Percentiles rank a stretch among this genome's conserved stretches.
Evolutionary conservation across 2,113 vertebrate genomes (phyloP).

Genomic region (Blennius ocellaris): DNA sequence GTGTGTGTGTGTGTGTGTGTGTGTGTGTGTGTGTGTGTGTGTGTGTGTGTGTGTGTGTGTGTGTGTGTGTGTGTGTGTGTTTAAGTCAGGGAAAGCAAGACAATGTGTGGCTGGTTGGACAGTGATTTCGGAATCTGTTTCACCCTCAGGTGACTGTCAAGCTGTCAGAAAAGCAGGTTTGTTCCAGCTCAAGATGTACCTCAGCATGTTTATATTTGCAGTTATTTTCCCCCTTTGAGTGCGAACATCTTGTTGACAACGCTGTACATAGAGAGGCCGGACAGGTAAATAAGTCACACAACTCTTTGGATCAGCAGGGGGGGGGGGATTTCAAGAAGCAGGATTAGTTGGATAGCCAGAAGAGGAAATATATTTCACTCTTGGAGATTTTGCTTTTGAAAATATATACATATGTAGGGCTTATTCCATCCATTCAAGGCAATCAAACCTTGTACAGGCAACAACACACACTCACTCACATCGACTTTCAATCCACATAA

Average conservation of each 20-base stretch:
- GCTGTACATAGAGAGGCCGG: constrained; percentile 68
- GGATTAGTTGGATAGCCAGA: not conserved
- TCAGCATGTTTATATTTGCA: constrained; percentile 86
- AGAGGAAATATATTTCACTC: too few relatives aligned
- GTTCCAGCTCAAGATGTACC: constrained; percentile 79
- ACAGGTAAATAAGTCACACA: constrained; percentile 81
- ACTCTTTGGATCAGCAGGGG: constrained; percentile 28
- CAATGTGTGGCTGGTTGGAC: constrained; percentile 72
- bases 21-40: constrained; percentile 38
- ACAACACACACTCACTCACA: too few relatives aligned
- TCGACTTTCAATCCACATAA: too few relatives aligned
- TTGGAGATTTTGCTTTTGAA: too few relatives aligned
- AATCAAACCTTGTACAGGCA: too few relatives aligned
- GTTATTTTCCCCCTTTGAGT: constrained; percentile 84
- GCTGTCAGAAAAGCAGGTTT: constrained; percentile 82
- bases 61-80: constrained; percentile 40
- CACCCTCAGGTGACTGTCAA: constrained; percentile 83
- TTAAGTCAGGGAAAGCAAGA: constrained; percentile 61
- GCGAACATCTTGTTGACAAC: constrained; percentile 83
- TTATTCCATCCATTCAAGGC: too few relatives aligned
- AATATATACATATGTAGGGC: too few relatives aligned
- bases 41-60: constrained; percentile 5
- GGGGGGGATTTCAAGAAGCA: constrained; percentile 34
- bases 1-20: constrained; percentile 17
- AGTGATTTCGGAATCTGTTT: constrained; percentile 82